These are phyloP conservation scores for Teleiodes luculella DNA, from an alignment of 2,888 invertebrate genomes.

Conservation along the genomic window DNA sequence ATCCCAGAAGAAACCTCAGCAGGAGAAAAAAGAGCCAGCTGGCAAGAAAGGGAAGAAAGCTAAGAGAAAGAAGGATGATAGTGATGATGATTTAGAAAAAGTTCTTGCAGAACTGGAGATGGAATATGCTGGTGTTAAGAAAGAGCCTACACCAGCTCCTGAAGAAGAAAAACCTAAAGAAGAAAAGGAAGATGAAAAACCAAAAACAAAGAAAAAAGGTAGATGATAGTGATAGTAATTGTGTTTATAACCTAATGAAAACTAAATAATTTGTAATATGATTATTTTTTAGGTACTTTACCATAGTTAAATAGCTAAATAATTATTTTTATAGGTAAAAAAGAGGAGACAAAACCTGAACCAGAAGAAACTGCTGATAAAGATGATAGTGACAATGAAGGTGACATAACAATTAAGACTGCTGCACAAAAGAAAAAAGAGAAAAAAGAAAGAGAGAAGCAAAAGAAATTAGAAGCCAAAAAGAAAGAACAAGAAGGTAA, in stretches of 20 bases:
- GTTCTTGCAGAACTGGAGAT: constrained; percentile 89
- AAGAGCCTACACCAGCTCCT: constrained; percentile 61
- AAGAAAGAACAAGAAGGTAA: constrained; percentile 66
- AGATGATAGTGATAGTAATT: too few species aligned
- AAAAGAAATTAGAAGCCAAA: constrained; percentile 85
- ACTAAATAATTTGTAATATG: too few species aligned
- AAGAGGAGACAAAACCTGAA: constrained; percentile 50
- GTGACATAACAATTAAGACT: constrained; percentile 83
- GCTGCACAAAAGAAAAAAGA: constrained; percentile 94
- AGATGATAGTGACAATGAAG: constrained; percentile 73
- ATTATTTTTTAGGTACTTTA: too few species aligned
- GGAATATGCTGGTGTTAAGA: constrained; percentile 85
- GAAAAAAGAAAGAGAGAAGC: constrained; percentile 89
- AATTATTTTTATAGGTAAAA: constrained; percentile 35
- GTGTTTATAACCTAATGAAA: too few species aligned
- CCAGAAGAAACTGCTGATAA: constrained; percentile 55
- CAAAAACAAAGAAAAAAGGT: constrained; percentile 58
- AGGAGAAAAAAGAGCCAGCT: constrained; percentile 65
- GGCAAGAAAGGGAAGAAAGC: constrained; percentile 86
- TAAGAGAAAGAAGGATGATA: constrained; percentile 85
- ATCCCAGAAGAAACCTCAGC: constrained; percentile 52
- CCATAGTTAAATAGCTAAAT: background rate
- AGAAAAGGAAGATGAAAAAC: constrained; percentile 53
- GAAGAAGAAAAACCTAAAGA: constrained; percentile 56
- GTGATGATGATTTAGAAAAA: constrained; percentile 90